phyloP scores from a whole-genome alignment of 2,888 invertebrate genomes.

The Adineta ricciae region DNA sequence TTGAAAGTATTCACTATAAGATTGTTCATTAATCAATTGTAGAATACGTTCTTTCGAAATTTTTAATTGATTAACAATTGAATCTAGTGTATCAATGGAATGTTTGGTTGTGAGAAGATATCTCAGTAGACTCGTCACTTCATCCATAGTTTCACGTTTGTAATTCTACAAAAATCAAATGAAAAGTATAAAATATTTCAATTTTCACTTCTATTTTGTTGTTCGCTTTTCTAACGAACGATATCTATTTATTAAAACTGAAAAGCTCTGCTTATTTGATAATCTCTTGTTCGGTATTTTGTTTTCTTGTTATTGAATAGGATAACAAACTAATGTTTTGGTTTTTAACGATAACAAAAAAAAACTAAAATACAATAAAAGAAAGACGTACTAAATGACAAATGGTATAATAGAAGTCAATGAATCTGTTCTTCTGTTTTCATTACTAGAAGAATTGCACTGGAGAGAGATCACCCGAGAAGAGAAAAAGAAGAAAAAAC shows the following conservation, averaged over 20 bases:
- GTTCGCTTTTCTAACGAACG: background rate
- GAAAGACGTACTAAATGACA: background rate
- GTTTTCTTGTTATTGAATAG: background rate
- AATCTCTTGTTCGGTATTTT: background rate
- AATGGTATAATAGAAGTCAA: background rate
- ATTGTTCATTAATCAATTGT: background rate
- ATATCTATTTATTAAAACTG: background rate
- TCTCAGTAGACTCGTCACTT: background rate
- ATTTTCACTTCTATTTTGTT: background rate
- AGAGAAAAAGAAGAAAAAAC: background rate
- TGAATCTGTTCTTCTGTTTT: background rate
- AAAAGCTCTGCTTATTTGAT: background rate
- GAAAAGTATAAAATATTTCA: background rate
- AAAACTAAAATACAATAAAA: slow-evolving; percentile 2
- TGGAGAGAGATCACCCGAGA: background rate
- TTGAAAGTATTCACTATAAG: background rate
- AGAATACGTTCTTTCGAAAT: background rate
- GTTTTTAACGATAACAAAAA: background rate
- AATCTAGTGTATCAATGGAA: background rate
- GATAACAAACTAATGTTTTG: background rate
- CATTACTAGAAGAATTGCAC: background rate
- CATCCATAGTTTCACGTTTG: background rate
- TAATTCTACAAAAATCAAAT: background rate
- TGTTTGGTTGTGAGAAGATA: background rate
- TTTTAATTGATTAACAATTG: background rate